Percentiles rank a stretch among this genome's conserved stretches.
Evolutionary conservation across 2,888 invertebrate genomes (phyloP).

Genomic region (Protonemura montana): DNA sequence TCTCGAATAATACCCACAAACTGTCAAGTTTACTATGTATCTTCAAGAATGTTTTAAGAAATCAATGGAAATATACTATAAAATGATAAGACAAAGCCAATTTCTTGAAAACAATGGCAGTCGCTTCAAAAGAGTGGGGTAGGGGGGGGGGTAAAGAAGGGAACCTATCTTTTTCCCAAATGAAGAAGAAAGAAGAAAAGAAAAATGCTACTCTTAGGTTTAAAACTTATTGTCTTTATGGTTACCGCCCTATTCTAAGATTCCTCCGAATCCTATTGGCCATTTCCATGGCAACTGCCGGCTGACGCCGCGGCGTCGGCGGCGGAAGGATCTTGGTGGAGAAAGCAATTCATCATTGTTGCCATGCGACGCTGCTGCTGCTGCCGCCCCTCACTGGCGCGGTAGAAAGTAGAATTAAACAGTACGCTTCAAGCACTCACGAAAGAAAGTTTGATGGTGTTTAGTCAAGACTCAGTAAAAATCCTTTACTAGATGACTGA

Average conservation of each 20-base stretch:
- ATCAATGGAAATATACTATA: conserved; percentile 13
- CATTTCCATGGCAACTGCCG: conserved; percentile 16
- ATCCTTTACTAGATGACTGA: too few relatives aligned
- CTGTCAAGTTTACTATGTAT: not conserved
- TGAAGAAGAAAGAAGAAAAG: conserved; percentile 38
- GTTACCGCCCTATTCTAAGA: conserved; percentile 48
- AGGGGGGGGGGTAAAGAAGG: conserved; percentile 23
- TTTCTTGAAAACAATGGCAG: conserved; percentile 35
- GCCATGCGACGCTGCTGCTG: not conserved
- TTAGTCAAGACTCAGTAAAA: too few relatives aligned
- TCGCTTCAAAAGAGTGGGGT: not conserved
- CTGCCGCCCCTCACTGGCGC: not conserved
- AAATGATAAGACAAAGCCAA: conserved; percentile 25
- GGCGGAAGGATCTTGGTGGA: conserved; percentile 46
- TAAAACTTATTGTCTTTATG: conserved; percentile 40
- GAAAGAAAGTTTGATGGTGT: too few relatives aligned
- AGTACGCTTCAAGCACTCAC: too few relatives aligned
- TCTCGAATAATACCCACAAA: not conserved
- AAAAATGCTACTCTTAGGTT: conserved; percentile 35
- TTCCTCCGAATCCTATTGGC: conserved; percentile 46
- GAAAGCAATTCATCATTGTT: conserved; percentile 33
- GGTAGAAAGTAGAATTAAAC: conserved; percentile 9
- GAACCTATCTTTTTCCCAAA: conserved; percentile 24
- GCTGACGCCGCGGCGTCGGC: conserved; percentile 40
- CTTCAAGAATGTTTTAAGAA: not conserved